Base-by-base conservation (phyloP, 2,797 vertebrate species). In the Phrynocephalus guinanensis region DNA sequence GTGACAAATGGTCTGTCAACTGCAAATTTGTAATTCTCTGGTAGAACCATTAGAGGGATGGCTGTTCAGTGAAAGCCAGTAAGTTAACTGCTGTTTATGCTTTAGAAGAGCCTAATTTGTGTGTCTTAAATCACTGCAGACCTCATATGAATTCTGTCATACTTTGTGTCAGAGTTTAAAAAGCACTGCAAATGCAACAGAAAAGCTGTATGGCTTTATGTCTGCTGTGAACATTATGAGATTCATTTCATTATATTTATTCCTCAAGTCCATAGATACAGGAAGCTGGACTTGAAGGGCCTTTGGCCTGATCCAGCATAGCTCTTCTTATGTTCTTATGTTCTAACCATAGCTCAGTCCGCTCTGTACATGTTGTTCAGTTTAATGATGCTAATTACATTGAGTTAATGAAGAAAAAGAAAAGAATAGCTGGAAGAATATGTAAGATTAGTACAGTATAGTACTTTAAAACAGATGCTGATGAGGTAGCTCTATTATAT, bases 371-470 rank as follows among this genome's bases (percentile, higher is more conserved):
- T 48, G 81, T 80, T 24, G 71, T 89, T 89, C 82, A 78, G 71
- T 90, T 86, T 72, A 28, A 68, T 71, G 68, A 77, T 38, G 56
- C 83, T 56, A 13, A 86, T 71, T 84, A 50, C 75, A 88, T 67
- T 76, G 77, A 89, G 87, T 88, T 89, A 92, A 92, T 78, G 70
- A 90, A 90, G n/a, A 79, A 73, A 86, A 87, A 77, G 1, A 73
- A 86, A 87, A 77, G 1, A 72, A 11, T 78, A 83, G 56, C 79
- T 82, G 5, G 63, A 84, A 90, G 73, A 93, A 52, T 83, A 66
- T 88, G 33, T 87, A 77, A 92, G 90, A 93, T 91, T 83, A 90
- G 70, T 92, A 86, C 87, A 50, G 79, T 92, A 86, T 87, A 50
- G 76, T 56, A 56, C 52, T 56, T 11, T 48, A 71, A 38, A 75